Base-by-base conservation (phyloP, 2,797 vertebrate genomes). In the Spea hammondii region DNA sequence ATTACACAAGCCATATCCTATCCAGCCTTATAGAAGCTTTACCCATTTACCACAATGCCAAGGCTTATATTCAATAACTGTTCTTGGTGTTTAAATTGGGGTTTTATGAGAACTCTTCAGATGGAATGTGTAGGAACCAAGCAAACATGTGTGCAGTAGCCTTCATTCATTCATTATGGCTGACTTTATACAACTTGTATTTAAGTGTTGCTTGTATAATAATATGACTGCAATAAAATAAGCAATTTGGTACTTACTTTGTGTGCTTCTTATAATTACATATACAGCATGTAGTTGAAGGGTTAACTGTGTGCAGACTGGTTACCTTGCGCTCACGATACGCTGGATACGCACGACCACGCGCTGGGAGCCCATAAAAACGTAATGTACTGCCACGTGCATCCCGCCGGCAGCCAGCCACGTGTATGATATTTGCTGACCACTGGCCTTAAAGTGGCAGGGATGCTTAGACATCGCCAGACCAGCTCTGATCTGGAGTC, bases 171-270 rank as follows among this genome's bases (percentile, higher is more conserved):
- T 49, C 32, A 53, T 69, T 74, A 46, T 55, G 59, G 65, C 72
- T 74, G 66, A 57, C 50, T 44, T 70, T 64, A 49, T 60, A 79
- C 55, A 69, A 54, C 67, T 54, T 80, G 79, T 80, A 80, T 76
- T 71, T 67, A 76, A 67, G 72, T 74, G 67, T 65, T 80, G 73
- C 79, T 80, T 80, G 79, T 76, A 73, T 80, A 80, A 75, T 71
- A 74, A 70, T 74, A 79, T 64, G 57, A 65, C 75, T 53, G 78
- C 78, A 79, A 79, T 79, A 79, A 74, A 79, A 67, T 53, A 46
- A 72, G 59, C 46, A 47, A 60, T 50, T 12, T 72, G 32, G n/a
- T 17, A 49, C 49, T 17, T 49, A 51, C 53, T 69, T 69, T 17
- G 49, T 13, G 48, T n/a, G 14, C 49, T 69, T 14, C 64, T 45